Conservation (phyloP, 2,888 invertebrate genomes). For the Parnassius smintheus region DNA sequence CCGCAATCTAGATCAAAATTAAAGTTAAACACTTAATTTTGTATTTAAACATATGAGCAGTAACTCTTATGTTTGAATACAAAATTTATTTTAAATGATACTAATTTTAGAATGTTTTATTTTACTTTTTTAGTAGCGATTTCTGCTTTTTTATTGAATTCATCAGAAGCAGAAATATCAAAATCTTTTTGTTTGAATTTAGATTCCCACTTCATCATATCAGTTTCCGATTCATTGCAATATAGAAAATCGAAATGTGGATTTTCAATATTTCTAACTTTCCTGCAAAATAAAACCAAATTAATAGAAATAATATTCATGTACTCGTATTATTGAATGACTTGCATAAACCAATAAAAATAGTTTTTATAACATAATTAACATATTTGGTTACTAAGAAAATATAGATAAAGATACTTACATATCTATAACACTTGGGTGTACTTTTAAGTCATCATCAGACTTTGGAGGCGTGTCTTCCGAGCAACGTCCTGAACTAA, state of each 20-base stretch:
- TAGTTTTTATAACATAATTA: too few species aligned
- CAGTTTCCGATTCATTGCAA: conserved; percentile 69
- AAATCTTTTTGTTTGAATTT: conserved; percentile 67
- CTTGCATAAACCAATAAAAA: too few species aligned
- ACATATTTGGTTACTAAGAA: background rate
- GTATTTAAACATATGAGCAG: too few species aligned
- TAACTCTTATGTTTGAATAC: too few species aligned
- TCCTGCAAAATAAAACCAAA: conserved; percentile 9
- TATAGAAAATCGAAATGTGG: conserved; percentile 69
- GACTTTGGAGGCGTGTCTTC: conserved; percentile 35
- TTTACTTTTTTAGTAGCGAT: conserved; percentile 64
- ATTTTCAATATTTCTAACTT: conserved; percentile 38
- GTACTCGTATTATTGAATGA: background rate
- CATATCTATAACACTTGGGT: conserved; percentile 30
- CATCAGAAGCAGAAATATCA: conserved; percentile 72
- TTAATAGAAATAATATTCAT: background rate
- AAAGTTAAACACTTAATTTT: too few species aligned
- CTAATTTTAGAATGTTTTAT: background rate
- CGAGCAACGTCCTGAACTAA: conserved; percentile 30
- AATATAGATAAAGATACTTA: conserved; percentile 1
- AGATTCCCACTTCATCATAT: conserved; percentile 77
- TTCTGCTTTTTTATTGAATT: conserved; percentile 72
- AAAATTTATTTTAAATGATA: background rate
- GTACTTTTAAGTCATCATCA: conserved; percentile 57
- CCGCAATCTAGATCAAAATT: conserved; percentile 61